These are phyloP conservation scores for Plectrocnemia conspersa DNA, from an alignment of 1,140 invertebrate species.

Conservation along the genomic window DNA sequence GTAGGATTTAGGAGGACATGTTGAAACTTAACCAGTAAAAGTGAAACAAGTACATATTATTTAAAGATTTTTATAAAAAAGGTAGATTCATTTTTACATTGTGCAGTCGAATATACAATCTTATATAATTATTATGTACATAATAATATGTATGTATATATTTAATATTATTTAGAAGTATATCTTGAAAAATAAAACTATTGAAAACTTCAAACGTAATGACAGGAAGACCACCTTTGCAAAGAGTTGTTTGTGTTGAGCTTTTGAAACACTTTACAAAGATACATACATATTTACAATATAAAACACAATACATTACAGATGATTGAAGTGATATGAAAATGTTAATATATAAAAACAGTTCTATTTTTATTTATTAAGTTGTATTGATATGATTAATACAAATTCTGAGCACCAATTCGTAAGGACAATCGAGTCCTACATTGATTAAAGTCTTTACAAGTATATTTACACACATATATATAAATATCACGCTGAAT, in stretches of 20 bases:
- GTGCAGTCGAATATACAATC: slow-evolving; percentile 12
- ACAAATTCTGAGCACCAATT: slow-evolving; percentile 19
- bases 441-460: background rate
- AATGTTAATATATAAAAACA: background rate
- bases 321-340: background rate
- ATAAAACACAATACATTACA: no score
- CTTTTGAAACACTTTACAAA: no score
- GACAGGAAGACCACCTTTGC: no score
- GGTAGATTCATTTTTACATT: slow-evolving; percentile 11
- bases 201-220: no score
- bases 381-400: slow-evolving; percentile 19
- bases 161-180: no score
- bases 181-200: no score
- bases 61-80: slow-evolving; percentile 9
- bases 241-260: no score
- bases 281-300: no score
- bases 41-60: slow-evolving; percentile 7
- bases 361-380: background rate
- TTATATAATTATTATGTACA: background rate
- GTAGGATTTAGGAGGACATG: no score
- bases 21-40: no score
- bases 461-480: background rate
- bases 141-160: slow-evolving; percentile 3
- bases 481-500: background rate
- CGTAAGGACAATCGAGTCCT: slow-evolving; percentile 7